phyloP scores from a whole-genome alignment of 2,888 invertebrate genomes.

The Drosophila neutralis region DNA sequence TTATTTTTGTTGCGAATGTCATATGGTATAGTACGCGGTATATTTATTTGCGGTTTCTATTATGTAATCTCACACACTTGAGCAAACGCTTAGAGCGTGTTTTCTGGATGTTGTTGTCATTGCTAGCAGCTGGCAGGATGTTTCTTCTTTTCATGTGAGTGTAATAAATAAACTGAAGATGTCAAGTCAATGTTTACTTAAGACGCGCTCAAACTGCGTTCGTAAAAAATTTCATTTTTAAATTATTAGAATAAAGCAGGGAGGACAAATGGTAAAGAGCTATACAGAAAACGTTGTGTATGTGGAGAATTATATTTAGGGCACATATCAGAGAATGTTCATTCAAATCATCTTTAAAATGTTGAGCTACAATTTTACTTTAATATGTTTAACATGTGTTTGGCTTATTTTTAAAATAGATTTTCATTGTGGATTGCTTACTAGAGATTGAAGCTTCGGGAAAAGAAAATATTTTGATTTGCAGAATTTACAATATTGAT shows the following conservation, averaged over 20 bases:
- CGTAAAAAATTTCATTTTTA: slow-evolving; percentile 13
- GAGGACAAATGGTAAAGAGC: neutral
- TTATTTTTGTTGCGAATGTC: slow-evolving; percentile 39
- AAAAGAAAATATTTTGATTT: neutral
- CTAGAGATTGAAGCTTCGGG: neutral
- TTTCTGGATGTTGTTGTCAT: slow-evolving; percentile 15
- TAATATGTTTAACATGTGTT: no score
- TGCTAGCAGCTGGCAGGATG: slow-evolving; percentile 29
- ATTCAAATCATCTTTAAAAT: neutral
- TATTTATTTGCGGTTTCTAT: slow-evolving; percentile 74
- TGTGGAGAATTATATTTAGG: neutral
- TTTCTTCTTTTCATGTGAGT: slow-evolving; percentile 7
- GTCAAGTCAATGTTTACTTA: slow-evolving; percentile 57
- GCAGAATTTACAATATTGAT: neutral
- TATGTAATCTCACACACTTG: slow-evolving; percentile 64
- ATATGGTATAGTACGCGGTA: slow-evolving; percentile 47
- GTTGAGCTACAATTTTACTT: neutral
- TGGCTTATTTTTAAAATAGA: neutral
- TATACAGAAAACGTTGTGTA: neutral
- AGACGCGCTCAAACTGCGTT: slow-evolving; percentile 18
- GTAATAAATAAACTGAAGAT: slow-evolving; percentile 58
- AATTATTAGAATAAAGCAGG: slow-evolving; percentile 37
- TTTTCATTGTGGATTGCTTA: neutral
- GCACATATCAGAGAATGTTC: neutral
- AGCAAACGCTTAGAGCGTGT: slow-evolving; percentile 52